Conservation (phyloP, 30 jellyfish, hydroid and myxozoan genomes). For the Aurelia coerulea region DNA sequence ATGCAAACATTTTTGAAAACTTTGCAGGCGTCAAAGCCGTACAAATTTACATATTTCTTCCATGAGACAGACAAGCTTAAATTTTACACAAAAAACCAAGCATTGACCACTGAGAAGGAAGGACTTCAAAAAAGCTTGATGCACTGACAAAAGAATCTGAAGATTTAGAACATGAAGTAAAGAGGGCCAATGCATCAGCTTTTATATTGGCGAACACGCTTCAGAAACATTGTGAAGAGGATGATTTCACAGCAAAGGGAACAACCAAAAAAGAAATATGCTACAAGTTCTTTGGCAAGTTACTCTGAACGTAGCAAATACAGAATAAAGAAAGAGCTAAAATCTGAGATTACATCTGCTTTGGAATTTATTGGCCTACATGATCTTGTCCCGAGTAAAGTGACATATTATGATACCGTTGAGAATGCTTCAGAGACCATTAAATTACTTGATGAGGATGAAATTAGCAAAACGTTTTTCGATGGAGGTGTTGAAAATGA, state of each 20-base stretch:
- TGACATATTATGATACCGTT: background rate
- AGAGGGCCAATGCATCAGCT: no score
- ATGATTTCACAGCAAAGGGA: background rate
- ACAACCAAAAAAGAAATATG: background rate
- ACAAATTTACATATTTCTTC: background rate
- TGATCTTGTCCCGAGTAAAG: constrained; percentile 38
- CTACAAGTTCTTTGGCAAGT: background rate
- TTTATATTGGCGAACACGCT: constrained; percentile 1
- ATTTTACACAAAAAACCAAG: background rate
- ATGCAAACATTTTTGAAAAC: background rate
- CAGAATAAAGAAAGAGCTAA: constrained; percentile 15
- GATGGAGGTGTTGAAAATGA: background rate
- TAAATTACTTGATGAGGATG: background rate
- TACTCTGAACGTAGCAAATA: constrained; percentile 24
- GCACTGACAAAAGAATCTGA: no score
- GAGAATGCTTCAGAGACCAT: background rate
- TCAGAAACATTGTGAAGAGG: constrained; percentile 3
- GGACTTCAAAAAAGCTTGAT: background rate
- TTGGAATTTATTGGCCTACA: constrained; percentile 19
- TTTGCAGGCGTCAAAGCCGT: background rate
- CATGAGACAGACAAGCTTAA: background rate
- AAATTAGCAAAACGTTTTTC: background rate
- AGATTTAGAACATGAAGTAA: background rate
- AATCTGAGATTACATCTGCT: background rate
- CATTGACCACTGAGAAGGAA: background rate